Conservation (phyloP, 2,888 invertebrate species). For the Omphaloscelis lunosa region DNA sequence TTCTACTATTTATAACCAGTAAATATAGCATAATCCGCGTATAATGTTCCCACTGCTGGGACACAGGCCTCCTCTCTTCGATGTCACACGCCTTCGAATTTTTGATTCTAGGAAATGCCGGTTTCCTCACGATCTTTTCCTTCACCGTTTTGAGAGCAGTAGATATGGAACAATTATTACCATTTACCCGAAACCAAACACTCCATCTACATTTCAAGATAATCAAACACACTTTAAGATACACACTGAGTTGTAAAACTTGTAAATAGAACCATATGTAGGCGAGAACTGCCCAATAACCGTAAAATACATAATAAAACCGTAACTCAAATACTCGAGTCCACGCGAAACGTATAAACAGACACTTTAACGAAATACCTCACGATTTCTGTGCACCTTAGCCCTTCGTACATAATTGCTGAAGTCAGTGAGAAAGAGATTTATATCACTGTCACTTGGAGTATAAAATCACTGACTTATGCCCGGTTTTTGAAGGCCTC, state of each 20-base stretch:
- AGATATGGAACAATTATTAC: not conserved
- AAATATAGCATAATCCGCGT: not conserved
- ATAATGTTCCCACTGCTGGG: too few species aligned
- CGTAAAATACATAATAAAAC: conserved; percentile 50
- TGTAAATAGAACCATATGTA: conserved; percentile 44
- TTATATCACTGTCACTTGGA: conserved; percentile 23
- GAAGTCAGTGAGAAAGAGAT: conserved; percentile 11
- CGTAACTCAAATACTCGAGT: conserved; percentile 14
- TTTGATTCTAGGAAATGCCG: too few species aligned
- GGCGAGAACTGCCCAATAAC: conserved; percentile 44
- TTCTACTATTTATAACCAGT: not conserved
- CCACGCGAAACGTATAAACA: conserved; percentile 11
- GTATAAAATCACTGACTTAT: not conserved
- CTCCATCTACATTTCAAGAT: conserved; percentile 15
- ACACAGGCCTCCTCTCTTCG: too few species aligned
- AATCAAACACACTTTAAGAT: conserved; percentile 13
- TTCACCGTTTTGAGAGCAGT: too few species aligned
- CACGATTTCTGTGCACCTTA: conserved; percentile 71
- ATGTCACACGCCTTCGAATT: too few species aligned
- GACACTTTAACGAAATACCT: conserved; percentile 65
- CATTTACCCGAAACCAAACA: conserved; percentile 2
- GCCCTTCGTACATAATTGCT: conserved; percentile 74
- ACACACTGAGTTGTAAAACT: conserved; percentile 31
- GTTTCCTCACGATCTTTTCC: too few species aligned
- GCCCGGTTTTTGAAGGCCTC: too few species aligned